These are phyloP conservation scores for Drosophila dives DNA, from an alignment of 2,888 invertebrate genomes.

Conservation along the genomic window DNA sequence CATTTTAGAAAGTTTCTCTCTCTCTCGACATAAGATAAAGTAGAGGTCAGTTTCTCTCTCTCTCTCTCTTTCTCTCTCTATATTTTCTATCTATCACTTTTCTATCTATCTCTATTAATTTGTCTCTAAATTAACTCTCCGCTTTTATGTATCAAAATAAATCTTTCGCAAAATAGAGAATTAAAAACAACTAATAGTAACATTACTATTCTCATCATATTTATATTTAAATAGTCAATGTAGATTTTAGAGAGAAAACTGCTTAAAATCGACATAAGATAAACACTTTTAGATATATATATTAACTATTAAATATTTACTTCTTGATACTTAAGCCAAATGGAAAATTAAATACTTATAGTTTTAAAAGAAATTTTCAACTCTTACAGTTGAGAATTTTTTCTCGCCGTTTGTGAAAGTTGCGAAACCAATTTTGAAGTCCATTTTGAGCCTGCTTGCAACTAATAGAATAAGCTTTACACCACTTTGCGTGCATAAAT, in stretches of 20 bases:
- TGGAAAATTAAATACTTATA: neutral
- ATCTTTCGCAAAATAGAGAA: neutral
- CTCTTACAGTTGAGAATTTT: neutral
- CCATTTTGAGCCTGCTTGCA: constrained; percentile 53
- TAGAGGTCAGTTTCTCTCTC: neutral
- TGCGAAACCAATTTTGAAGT: constrained; percentile 57
- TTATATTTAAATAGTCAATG: neutral
- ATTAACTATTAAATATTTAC: neutral
- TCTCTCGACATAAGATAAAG: neutral
- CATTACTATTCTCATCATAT: neutral
- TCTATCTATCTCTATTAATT: neutral
- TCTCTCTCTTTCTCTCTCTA: neutral
- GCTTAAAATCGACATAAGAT: neutral
- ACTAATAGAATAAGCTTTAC: constrained; percentile 56
- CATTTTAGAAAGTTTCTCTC: neutral
- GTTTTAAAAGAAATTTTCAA: neutral
- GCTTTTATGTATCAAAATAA: neutral
- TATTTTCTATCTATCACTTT: neutral
- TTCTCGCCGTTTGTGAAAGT: constrained; percentile 27
- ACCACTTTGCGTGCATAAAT: constrained; percentile 65
- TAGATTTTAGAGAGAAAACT: neutral
- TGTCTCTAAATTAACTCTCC: neutral
- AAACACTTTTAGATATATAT: no score
- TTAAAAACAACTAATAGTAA: neutral
- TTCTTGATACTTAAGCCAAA: neutral